Percentiles rank a stretch among this genome's conserved stretches.
These are phyloP conservation scores for Xanthorhoe designata DNA, from an alignment of 2,888 invertebrate species.

Conservation along the genomic window DNA sequence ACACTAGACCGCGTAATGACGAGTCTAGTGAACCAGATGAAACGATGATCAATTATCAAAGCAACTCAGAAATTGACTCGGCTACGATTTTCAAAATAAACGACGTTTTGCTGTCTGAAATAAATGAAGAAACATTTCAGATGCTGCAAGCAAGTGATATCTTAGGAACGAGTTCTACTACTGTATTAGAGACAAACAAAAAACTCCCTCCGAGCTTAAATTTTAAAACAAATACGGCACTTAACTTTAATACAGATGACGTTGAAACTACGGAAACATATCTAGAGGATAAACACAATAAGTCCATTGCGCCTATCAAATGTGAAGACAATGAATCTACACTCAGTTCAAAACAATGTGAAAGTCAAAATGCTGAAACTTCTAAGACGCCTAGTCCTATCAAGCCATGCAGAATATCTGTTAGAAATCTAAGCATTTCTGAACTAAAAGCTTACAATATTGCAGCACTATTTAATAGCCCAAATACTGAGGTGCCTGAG, in stretches of 20 bases:
- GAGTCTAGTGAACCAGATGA: constrained; percentile 5
- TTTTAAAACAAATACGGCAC: not conserved
- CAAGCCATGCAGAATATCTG: constrained; percentile 10
- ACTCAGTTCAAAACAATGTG: not conserved
- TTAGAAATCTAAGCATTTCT: constrained; percentile 8
- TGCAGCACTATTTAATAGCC: not conserved
- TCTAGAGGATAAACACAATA: not conserved
- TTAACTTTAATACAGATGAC: not conserved
- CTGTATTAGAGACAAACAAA: not conserved
- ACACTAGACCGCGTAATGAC: not conserved
- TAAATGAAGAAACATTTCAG: not conserved
- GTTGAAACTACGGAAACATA: not conserved
- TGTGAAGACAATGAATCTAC: not conserved
- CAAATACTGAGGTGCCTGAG: not conserved
- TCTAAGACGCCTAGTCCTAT: constrained; percentile 2
- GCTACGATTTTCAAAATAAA: not conserved
- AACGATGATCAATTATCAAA: not conserved
- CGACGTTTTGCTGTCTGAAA: not conserved
- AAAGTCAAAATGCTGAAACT: not conserved
- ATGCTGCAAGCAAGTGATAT: not conserved
- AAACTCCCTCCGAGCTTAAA: not conserved
- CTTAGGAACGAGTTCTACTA: not conserved
- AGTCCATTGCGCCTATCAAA: not conserved
- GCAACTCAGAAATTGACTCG: not conserved
- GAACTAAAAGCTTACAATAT: not conserved